Percentiles rank a stretch among this genome's conserved stretches.
phyloP scores from a whole-genome alignment of 2,797 vertebrate species.

The Siniperca scherzeri region DNA sequence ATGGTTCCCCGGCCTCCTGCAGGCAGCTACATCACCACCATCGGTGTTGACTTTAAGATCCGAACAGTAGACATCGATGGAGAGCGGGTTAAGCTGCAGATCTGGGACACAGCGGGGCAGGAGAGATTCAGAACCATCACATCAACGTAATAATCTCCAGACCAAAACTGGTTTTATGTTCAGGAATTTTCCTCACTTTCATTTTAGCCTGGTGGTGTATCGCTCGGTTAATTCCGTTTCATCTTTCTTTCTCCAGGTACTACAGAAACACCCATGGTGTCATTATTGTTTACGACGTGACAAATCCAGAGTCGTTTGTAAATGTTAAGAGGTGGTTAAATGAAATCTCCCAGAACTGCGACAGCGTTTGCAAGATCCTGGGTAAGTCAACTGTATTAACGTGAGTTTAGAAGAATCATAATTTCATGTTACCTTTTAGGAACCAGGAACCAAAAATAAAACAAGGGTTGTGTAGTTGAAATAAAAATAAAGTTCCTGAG shows the following conservation, averaged over 20 bases:
- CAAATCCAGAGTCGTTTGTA: constrained; percentile 89
- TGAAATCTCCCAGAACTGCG: constrained; percentile 91
- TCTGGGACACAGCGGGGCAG: constrained; percentile 90
- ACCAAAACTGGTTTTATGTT: not conserved
- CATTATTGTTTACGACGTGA: constrained; percentile 91
- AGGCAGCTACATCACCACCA: constrained; percentile 93
- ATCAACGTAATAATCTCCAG: constrained; percentile 80
- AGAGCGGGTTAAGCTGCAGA: constrained; percentile 90
- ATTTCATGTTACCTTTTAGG: not conserved
- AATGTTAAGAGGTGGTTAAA: constrained; percentile 91
- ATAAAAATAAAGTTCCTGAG: not conserved
- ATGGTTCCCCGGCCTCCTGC: constrained; percentile 4
- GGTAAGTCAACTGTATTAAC: constrained; percentile 73
- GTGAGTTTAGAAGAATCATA: not conserved
- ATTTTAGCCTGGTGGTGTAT: rapidly evolving
- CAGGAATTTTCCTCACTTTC: not conserved
- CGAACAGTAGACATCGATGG: constrained; percentile 89
- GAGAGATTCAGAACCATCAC: constrained; percentile 89
- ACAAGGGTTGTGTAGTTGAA: not conserved
- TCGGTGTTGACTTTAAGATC: constrained; percentile 92
- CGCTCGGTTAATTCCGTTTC: rapidly evolving
- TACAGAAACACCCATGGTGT: constrained; percentile 92
- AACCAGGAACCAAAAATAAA: not conserved
- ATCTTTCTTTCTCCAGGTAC: constrained; percentile 78
- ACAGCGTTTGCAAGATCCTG: constrained; percentile 90